Base-by-base conservation (phyloP, 1,140 invertebrate species). In the Bombus cullumanus region DNA sequence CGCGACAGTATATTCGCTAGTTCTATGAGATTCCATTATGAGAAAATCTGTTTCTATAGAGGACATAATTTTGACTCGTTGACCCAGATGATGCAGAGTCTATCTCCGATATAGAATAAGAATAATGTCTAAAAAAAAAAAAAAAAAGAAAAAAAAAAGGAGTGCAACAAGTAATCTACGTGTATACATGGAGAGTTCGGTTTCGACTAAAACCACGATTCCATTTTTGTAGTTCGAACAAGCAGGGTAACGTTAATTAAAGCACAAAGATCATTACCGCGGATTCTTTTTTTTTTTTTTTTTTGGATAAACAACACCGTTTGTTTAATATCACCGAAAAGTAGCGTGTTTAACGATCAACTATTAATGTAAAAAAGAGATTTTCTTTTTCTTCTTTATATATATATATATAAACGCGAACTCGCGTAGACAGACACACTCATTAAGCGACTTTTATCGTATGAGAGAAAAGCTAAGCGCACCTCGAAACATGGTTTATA, bases 401-500 rank as follows among this genome's bases (percentile, higher is more conserved):
- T 76, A 15, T 62, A 37, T 37, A 57, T 34, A 18, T 76, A 43
- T 43, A 43, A 31, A n/a, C 57, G 28, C 15, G 18, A 18, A 68
- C 6, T 53, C 47, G 18, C 41, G 68, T 57, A 37, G 34, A 69
- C 59, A 62, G 43, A 80, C 37, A 81, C 53, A 18, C 28, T 53
- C 43, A n/a, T 74, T 85, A 74, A 80, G 68, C 39, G 53, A 80
- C n/a, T 18, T 81, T 68, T 66, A 74, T 85, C 47, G 59, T 75
- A 85, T n/a, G 57, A 64, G 43, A 85, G 69, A 53, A 62, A 85
- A 74, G 69, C 71, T 85, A 81, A 43, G 69, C 84, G 79, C 84
- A 85, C 84, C 59, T 68, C 84, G 79, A 85, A 81, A 79, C 84
- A 85, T 73, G 84, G 39, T 85, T 85, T 85, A 81, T 81, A 85